Evolutionary conservation across 2,888 invertebrate genomes (phyloP), one percentile per base, ranked within the genome.

Genomic region (Diploptera punctata): DNA sequence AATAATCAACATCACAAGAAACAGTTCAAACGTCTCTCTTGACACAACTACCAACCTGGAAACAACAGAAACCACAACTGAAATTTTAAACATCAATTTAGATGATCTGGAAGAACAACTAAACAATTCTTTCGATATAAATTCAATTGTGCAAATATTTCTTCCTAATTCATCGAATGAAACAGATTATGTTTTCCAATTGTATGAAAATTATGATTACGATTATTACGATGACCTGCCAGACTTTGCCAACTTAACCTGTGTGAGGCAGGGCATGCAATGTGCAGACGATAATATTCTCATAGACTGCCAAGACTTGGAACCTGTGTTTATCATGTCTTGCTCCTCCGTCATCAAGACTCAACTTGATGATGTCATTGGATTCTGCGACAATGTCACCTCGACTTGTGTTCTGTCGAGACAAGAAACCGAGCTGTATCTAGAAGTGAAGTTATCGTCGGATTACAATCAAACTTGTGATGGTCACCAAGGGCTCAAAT

Each of bases 311-410:
- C 21, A 16, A 10, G 44, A 65, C 24, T 18, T 4, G 3, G 21
- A 43, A 1, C 65, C 65, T 9, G 5, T 21, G 5, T 43, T 65
- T 18, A 24, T 26, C 21, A 5, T 65, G 43, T 65, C 65, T 1
- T 65, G 65, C n/a, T 19, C 43, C 4, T 24, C 38, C n/a, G 5
- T 65, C 21, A 10, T 65, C 13, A 13, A 44, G 13, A 44, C 19
- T 65, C 43, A 65, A n/a, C 24, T 24, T 3, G 24, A 31, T 24
- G 65, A 7, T 13, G 65, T n/a, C 0, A 4, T 10, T 24, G 44
- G 65, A n/a, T 19, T 24, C 26, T 65, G 65, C 16, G 57, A 57
- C 4, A 57, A 57, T 31, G 65, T 31, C 13, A 44, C 38, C 38
- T 3, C 26, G 13, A 18, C 65, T 13, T 65, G 65, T 33, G 21